phyloP scores from a whole-genome alignment of 2,888 invertebrate genomes.

The Eudasyphora cyanicolor region DNA sequence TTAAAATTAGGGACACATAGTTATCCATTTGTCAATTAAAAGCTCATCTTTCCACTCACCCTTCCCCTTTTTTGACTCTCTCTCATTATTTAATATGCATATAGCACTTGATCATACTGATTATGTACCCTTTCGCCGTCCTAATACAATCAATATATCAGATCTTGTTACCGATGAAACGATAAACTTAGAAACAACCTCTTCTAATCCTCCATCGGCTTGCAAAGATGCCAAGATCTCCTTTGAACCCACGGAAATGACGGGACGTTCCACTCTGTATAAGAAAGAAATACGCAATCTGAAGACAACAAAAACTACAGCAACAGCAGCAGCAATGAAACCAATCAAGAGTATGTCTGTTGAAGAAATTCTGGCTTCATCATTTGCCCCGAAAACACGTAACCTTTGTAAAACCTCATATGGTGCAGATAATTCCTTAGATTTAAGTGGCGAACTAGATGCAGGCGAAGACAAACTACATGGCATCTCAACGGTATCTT shows the following conservation, averaged over 20 bases:
- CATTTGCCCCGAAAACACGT: conserved; percentile 75
- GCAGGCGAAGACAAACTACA: background rate
- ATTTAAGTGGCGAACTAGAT: background rate
- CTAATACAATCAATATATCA: conserved; percentile 74
- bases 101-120: conserved; percentile 64
- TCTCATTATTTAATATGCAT: too few relatives aligned
- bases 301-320: conserved; percentile 30
- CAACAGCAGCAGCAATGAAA: background rate
- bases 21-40: too few relatives aligned
- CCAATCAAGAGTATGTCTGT: conserved; percentile 69
- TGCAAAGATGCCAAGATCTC: conserved; percentile 71
- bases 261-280: conserved; percentile 77
- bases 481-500: background rate
- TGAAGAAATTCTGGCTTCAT: conserved; percentile 77
- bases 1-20: too few relatives aligned
- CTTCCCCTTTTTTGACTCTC: background rate
- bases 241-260: conserved; percentile 78
- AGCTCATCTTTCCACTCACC: background rate
- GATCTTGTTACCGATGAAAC: conserved; percentile 77
- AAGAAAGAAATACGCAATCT: conserved; percentile 57
- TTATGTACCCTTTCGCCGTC: conserved; percentile 69
- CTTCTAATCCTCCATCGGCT: conserved; percentile 63
- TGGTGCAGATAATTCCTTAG: conserved; percentile 42
- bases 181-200: conserved; percentile 74
- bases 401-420: conserved; percentile 69